Evolutionary conservation across 2,888 invertebrate genomes (phyloP), one percentile per base, ranked within the genome.

Genomic region (Orchesellides sinensis): DNA sequence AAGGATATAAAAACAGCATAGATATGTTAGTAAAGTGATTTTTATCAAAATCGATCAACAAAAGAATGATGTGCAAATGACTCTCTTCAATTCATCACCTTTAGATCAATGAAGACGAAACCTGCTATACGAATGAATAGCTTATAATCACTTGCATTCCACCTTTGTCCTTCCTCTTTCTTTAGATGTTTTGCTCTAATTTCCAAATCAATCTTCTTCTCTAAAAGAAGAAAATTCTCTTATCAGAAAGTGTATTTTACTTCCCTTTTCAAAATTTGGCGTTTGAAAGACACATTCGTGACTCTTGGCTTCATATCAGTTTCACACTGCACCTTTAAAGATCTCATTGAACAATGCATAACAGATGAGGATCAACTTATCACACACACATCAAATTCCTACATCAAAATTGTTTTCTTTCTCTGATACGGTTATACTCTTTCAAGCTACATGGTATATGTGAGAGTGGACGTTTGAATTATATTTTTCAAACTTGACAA

Each of bases 251-350:
- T n/a, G 32, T 29, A 17, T 49, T 56, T 35, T 45, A 66, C 54
- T 65, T 75, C 69, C 61, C 68, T 78, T 78, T 69, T 78, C 68
- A 78, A 75, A 68, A 61, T 78, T 78, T 78, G 77, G 69, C 77
- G 29, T 27, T 59, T 78, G 77, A 78, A 59, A 68, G 77, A 78
- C 68, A 59, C 35, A 29, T 68, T 78, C 77, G 77, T 78, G 77
- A 78, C 77, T 78, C 59, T 21, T 49, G 77, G 27, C 69, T 78
- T 69, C 69, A 47, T 78, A 45, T 56, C 29, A 8, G 14, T 14
- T 45, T 75, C 14, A 40, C n/a, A 40, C 40, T 14, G 1, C 40
- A 40, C 40, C 10, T 10, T 40, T 5, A 2, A n/a, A 59, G 45
- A 3, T 21, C 40, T 45, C 45, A 47, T 27, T 29, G 27, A 40